Percentiles rank a stretch among this genome's conserved stretches.
phyloP scores from a whole-genome alignment of 1,140 invertebrate genomes.

The Heterodera carotae region DNA sequence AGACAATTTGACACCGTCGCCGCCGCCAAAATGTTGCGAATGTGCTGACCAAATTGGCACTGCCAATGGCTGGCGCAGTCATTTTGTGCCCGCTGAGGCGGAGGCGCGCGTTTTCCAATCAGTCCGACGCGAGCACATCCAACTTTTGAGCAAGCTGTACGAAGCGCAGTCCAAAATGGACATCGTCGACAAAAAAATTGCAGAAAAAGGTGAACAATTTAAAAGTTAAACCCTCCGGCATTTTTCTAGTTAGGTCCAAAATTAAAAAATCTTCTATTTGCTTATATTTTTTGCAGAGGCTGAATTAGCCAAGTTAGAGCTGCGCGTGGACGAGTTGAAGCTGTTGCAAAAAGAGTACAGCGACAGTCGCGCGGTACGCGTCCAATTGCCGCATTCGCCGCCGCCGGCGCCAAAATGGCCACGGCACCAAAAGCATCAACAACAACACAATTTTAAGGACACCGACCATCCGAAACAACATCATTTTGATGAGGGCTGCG shows the following conservation, averaged over 20 bases:
- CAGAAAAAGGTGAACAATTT: constrained; percentile 34
- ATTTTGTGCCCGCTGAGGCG: constrained; percentile 20
- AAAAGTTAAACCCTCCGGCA: not conserved
- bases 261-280: constrained; percentile 11
- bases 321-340: constrained; percentile 44
- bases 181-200: constrained; percentile 30
- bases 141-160: constrained; percentile 35
- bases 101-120: constrained; percentile 36
- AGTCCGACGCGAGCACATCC: constrained; percentile 38
- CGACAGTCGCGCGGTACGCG: constrained; percentile 55
- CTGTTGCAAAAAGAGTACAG: constrained; percentile 44
- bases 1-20: not conserved
- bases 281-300: constrained; percentile 39
- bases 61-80: not conserved
- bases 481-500: constrained; percentile 21
- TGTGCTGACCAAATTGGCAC: not conserved
- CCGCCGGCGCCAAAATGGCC: constrained; percentile 23
- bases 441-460: not conserved
- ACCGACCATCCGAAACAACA: too few relatives aligned
- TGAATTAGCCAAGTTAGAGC: constrained; percentile 41
- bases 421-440: not conserved
- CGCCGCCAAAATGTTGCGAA: not conserved
- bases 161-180: constrained; percentile 35
- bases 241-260: not conserved
- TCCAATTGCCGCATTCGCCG: constrained; percentile 52